Evolutionary conservation across 2,113 vertebrate species (phyloP).

Genomic region (Crotophaga sulcirostris): DNA sequence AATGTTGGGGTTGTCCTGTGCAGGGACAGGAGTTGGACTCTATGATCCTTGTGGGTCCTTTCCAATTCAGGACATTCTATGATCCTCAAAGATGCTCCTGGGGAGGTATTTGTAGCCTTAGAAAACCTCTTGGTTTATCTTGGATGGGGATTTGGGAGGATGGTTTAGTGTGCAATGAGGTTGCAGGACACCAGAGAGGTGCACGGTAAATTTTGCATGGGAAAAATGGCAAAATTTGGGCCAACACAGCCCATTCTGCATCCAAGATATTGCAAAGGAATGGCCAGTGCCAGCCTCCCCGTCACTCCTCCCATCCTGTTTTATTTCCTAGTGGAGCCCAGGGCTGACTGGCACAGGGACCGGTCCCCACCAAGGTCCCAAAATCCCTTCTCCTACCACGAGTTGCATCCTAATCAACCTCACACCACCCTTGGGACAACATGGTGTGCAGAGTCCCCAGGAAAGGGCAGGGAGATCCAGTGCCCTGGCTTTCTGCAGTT

Average conservation of each 20-base stretch:
- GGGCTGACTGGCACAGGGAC: rapidly evolving
- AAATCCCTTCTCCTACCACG: background rate
- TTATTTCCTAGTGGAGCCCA: background rate
- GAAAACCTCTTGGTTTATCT: background rate
- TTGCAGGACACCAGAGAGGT: background rate
- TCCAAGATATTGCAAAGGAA: rapidly evolving
- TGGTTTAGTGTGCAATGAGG: background rate
- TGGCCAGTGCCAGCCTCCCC: rapidly evolving
- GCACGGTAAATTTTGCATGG: background rate
- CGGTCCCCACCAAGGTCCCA: background rate
- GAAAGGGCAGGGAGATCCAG: background rate
- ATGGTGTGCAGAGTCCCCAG: background rate
- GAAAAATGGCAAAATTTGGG: background rate
- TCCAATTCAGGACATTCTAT: no score
- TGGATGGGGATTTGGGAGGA: background rate
- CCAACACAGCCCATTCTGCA: rapidly evolving
- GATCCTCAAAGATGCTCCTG: background rate
- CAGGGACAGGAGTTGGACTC: no score
- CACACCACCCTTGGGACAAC: background rate
- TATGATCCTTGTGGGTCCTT: no score
- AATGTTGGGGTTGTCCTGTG: no score
- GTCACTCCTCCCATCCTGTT: background rate
- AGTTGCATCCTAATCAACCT: background rate
- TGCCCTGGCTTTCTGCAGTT: background rate
- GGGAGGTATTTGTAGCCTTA: background rate